Percentiles rank a stretch among this genome's conserved stretches.
Conservation (phyloP, 1,140 invertebrate species). For the Ectropis grisescens region DNA sequence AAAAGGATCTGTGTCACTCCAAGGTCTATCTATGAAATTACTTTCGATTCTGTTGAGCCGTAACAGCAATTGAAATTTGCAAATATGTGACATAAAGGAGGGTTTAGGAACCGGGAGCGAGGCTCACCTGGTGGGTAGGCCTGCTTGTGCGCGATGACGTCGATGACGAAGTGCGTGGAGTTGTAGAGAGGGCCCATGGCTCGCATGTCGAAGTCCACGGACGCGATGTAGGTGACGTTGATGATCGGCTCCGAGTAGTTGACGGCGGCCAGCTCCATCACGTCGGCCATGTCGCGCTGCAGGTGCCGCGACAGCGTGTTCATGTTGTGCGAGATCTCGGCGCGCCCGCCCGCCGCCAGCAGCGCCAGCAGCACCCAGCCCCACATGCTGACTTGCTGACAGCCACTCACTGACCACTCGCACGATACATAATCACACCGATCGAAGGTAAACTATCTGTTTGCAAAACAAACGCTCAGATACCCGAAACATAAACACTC, state of each 20-base stretch:
- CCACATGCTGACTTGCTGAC: constrained; percentile 15
- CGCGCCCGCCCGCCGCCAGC: constrained; percentile 17
- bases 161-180: constrained; percentile 74
- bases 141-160: constrained; percentile 63
- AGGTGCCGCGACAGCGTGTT: constrained; percentile 24
- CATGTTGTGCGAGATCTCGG: constrained; percentile 28
- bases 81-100: no score
- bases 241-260: constrained; percentile 52
- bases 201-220: constrained; percentile 73
- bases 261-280: constrained; percentile 44
- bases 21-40: no score
- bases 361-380: constrained; percentile 19
- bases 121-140: constrained; percentile 62
- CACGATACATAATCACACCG: background rate
- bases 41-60: no score
- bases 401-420: constrained; percentile 5
- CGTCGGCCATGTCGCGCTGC: constrained; percentile 37
- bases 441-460: constrained; percentile 32
- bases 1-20: no score
- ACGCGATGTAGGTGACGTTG: constrained; percentile 71
- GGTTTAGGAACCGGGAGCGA: no score
- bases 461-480: constrained; percentile 56
- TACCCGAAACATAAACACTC: constrained; percentile 42
- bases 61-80: no score
- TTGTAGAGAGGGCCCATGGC: constrained; percentile 80